phyloP scores from a whole-genome alignment of 2,888 invertebrate genomes.

The Apamea epomidion region DNA sequence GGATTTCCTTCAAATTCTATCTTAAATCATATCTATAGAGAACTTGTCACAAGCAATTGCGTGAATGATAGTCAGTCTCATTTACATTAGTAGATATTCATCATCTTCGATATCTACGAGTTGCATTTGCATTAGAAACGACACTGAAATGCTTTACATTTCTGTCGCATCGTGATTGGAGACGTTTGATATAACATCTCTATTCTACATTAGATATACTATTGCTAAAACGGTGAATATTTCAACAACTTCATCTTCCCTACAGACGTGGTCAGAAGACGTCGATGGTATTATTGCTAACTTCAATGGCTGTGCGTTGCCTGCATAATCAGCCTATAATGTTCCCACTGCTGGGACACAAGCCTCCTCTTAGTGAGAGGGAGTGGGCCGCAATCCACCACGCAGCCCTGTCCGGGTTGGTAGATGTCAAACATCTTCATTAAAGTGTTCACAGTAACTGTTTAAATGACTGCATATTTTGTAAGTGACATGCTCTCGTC shows the following conservation, averaged over 20 bases:
- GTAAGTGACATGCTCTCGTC: neutral
- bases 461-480: neutral
- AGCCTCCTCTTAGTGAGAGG: neutral
- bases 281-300: too few species aligned
- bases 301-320: neutral
- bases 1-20: neutral
- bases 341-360: neutral
- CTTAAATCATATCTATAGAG: neutral
- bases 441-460: neutral
- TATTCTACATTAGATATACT: neutral
- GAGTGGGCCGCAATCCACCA: neutral
- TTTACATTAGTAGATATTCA: constrained; percentile 45
- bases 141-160: constrained; percentile 19
- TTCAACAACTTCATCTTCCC: neutral
- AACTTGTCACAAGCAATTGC: constrained; percentile 10
- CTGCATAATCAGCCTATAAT: too few species aligned
- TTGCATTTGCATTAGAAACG: constrained; percentile 44
- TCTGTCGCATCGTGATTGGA: constrained; percentile 6
- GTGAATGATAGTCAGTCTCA: constrained; percentile 12
- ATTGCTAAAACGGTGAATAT: neutral
- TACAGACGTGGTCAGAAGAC: too few species aligned
- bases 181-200: neutral
- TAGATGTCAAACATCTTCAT: neutral
- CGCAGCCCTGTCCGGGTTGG: too few species aligned
- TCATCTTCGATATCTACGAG: constrained; percentile 13